Evolutionary conservation across 2,113 vertebrate genomes (phyloP).

Genomic region (Fulmarus glacialis): DNA sequence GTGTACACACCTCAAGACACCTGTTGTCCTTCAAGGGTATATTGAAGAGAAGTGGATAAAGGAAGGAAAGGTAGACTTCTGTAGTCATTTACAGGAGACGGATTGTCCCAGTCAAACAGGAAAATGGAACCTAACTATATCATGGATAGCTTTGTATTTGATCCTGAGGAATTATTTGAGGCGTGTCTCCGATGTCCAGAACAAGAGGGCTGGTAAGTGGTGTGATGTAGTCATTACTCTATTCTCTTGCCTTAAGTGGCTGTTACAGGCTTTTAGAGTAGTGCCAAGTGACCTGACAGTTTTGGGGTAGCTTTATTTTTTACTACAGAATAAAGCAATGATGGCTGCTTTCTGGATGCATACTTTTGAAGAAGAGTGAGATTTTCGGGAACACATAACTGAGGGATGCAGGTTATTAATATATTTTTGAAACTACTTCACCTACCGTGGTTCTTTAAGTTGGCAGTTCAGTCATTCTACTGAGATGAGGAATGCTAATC

Average conservation of each 20-base stretch:
- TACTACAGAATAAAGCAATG: not conserved
- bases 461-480: not conserved
- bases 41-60: not conserved
- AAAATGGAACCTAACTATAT: not conserved
- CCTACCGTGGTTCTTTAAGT: accelerated
- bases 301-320: not conserved
- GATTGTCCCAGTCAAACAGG: not conserved
- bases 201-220: not conserved
- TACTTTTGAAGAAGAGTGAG: not conserved
- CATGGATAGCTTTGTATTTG: not conserved
- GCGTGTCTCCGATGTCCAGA: not conserved
- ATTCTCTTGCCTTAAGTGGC: not conserved
- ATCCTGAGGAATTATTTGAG: not conserved
- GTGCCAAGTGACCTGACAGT: not conserved
- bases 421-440: not conserved
- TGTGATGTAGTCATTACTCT: not conserved
- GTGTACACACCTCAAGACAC: not conserved
- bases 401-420: not conserved
- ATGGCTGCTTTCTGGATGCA: not conserved
- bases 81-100: not conserved
- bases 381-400: not conserved
- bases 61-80: not conserved
- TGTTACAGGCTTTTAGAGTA: not conserved
- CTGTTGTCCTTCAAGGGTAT: not conserved
- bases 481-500: not conserved